A percentile compares a stretch with the other conserved stretches of the same genome.
Conservation (phyloP, 2,888 invertebrate genomes). For the Scaptomyza polygonia region DNA sequence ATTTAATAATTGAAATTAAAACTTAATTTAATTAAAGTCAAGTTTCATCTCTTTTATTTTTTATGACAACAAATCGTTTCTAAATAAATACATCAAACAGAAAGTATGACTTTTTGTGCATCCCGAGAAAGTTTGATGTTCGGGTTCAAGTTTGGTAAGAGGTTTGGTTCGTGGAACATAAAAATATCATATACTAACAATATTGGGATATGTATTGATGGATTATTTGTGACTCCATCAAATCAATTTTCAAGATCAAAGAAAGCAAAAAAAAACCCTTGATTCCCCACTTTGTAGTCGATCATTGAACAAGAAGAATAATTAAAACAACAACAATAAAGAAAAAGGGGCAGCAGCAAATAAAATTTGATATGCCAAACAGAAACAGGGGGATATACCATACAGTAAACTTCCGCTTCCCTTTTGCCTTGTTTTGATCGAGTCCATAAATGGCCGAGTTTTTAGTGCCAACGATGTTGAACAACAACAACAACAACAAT, state of each 20-base stretch:
- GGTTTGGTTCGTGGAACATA: not conserved
- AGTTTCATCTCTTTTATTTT: too few relatives aligned
- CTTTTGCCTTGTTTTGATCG: conserved; percentile 32
- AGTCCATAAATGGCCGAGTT: conserved; percentile 65
- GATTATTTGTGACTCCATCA: not conserved
- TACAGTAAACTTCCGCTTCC: conserved; percentile 65
- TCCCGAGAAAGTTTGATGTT: too few relatives aligned
- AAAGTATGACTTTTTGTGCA: too few relatives aligned
- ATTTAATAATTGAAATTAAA: too few relatives aligned
- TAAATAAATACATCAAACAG: too few relatives aligned
- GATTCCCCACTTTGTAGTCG: conserved; percentile 26
- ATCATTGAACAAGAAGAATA: conserved; percentile 7
- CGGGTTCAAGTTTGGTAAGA: not conserved
- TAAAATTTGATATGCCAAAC: conserved; percentile 19
- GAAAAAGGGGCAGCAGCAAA: conserved; percentile 5
- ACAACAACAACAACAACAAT: conserved; percentile 41
- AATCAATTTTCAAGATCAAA: conserved; percentile 39
- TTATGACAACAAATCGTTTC: too few relatives aligned
- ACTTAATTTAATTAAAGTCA: too few relatives aligned
- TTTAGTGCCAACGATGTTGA: conserved; percentile 59
- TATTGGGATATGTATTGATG: not conserved
- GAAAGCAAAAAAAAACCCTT: conserved; percentile 2
- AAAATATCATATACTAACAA: too few relatives aligned
- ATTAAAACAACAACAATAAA: conserved; percentile 10
- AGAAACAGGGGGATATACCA: conserved; percentile 7